A percentile compares a stretch with the other conserved stretches of the same genome.
Conservation (phyloP, 2,797 vertebrate genomes). For the Amphiprion clarkii region DNA sequence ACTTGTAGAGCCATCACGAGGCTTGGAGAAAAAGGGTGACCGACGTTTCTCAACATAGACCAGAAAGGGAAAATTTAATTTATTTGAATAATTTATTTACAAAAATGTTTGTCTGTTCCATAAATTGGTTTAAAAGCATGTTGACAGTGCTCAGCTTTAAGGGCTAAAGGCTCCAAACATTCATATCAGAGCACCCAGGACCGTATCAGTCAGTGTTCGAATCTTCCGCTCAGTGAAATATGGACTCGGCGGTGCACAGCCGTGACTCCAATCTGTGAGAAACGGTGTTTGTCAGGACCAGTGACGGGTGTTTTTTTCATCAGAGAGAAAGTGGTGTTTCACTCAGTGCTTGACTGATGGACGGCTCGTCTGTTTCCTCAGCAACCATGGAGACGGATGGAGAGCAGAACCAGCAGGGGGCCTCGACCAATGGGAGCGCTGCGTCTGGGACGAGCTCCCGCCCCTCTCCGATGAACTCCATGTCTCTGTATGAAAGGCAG, state of each 20-base stretch:
- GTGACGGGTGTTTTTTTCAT: not conserved
- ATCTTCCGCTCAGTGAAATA: too few species aligned
- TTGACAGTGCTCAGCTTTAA: too few species aligned
- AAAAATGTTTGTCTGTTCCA: too few species aligned
- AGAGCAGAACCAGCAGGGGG: slow-evolving; percentile 91
- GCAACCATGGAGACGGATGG: slow-evolving; percentile 94
- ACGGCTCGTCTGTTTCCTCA: slow-evolving; percentile 36
- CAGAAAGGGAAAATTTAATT: too few species aligned
- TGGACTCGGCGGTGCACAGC: not conserved
- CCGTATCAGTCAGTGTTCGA: too few species aligned
- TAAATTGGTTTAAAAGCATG: too few species aligned
- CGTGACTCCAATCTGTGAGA: not conserved
- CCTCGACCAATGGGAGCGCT: slow-evolving; percentile 89
- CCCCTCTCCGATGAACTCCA: slow-evolving; percentile 93
- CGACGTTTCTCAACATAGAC: too few species aligned
- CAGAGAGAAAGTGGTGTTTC: not conserved
- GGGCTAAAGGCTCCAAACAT: too few species aligned
- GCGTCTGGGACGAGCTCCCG: slow-evolving; percentile 91
- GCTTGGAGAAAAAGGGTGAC: too few species aligned
- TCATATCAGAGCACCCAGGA: too few species aligned
- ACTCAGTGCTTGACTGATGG: slow-evolving; percentile 36
- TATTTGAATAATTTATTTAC: too few species aligned
- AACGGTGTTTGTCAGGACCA: not conserved
- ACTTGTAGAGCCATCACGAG: too few species aligned
- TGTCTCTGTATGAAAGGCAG: slow-evolving; percentile 97